Conservation (phyloP, 2,888 invertebrate genomes). For the Dasypogon diadema region DNA sequence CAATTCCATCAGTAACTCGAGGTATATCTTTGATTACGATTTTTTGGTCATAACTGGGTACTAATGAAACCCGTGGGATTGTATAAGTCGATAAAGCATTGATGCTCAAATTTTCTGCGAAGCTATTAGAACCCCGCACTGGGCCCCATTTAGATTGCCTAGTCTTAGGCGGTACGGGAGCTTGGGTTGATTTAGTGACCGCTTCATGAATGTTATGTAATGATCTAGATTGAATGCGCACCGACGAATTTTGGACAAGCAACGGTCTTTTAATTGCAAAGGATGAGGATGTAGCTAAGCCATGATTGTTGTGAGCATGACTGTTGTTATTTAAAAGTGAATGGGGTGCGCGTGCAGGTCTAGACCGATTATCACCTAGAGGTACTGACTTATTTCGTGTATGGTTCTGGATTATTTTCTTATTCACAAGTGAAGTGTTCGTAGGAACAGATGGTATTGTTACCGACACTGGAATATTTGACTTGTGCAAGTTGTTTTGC, state of each 20-base stretch:
- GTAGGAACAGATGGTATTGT: slow-evolving; percentile 53
- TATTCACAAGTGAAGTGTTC: slow-evolving; percentile 61
- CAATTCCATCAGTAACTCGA: slow-evolving; percentile 52
- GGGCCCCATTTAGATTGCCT: slow-evolving; percentile 68
- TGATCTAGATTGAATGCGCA: slow-evolving; percentile 62
- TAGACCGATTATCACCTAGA: slow-evolving; percentile 9
- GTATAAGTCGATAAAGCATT: slow-evolving; percentile 57
- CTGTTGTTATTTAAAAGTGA: slow-evolving; percentile 55
- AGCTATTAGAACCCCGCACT: slow-evolving; percentile 71
- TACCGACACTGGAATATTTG: slow-evolving; percentile 18
- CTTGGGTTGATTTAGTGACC: slow-evolving; percentile 56
- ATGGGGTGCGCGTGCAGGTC: slow-evolving; percentile 16
- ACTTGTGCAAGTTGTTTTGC: not conserved
- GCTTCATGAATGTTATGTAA: slow-evolving; percentile 65
- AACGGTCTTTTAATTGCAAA: slow-evolving; percentile 67
- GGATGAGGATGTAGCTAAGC: slow-evolving; percentile 64
- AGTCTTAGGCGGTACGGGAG: not conserved
- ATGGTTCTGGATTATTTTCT: slow-evolving; percentile 50
- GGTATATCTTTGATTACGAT: slow-evolving; percentile 48
- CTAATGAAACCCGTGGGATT: slow-evolving; percentile 56
- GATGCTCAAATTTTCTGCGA: slow-evolving; percentile 55
- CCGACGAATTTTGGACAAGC: slow-evolving; percentile 60
- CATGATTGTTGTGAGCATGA: slow-evolving; percentile 35
- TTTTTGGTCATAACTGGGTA: slow-evolving; percentile 29
- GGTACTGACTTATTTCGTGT: slow-evolving; percentile 54